A percentile compares a stretch with the other conserved stretches of the same genome.
Conservation (phyloP, 2,797 vertebrate genomes). For the Microctenopoma stevenorrisi region DNA sequence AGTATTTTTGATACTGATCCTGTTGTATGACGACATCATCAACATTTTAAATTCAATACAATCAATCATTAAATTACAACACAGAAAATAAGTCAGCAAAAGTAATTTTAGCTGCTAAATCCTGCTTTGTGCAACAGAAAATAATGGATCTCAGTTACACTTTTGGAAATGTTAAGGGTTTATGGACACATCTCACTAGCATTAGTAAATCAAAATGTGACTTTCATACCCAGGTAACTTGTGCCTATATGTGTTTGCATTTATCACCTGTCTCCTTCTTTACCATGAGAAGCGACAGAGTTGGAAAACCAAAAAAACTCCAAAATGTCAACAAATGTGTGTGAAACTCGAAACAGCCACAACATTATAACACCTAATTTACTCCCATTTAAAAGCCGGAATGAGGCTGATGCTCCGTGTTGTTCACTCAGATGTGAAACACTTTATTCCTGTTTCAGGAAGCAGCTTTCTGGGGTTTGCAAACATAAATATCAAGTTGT, state of each 20-base stretch:
- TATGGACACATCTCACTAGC: too few species aligned
- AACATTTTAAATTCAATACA: too few species aligned
- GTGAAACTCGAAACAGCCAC: constrained; percentile 51
- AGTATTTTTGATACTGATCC: too few species aligned
- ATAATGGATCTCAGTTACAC: too few species aligned
- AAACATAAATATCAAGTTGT: too few species aligned
- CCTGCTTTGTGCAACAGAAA: too few species aligned
- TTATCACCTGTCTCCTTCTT: constrained; percentile 31
- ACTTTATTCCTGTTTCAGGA: constrained; percentile 18
- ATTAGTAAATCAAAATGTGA: constrained; percentile 49
- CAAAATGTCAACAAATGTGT: constrained; percentile 36
- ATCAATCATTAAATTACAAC: too few species aligned
- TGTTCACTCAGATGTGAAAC: constrained; percentile 41
- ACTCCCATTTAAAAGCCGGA: constrained; percentile 57
- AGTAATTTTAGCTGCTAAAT: too few species aligned
- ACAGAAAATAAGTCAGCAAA: too few species aligned
- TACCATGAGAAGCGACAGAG: constrained; percentile 63
- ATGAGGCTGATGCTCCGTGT: constrained; percentile 45
- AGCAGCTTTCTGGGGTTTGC: not conserved
- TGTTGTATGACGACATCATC: too few species aligned
- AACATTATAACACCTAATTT: constrained; percentile 71
- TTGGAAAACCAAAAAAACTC: constrained; percentile 49
- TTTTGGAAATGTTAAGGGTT: too few species aligned
- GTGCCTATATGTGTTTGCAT: constrained; percentile 10
- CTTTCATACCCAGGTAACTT: constrained; percentile 29